Evolutionary conservation across 2,113 vertebrate genomes (phyloP).

Genomic region (Chloebia gouldiae): DNA sequence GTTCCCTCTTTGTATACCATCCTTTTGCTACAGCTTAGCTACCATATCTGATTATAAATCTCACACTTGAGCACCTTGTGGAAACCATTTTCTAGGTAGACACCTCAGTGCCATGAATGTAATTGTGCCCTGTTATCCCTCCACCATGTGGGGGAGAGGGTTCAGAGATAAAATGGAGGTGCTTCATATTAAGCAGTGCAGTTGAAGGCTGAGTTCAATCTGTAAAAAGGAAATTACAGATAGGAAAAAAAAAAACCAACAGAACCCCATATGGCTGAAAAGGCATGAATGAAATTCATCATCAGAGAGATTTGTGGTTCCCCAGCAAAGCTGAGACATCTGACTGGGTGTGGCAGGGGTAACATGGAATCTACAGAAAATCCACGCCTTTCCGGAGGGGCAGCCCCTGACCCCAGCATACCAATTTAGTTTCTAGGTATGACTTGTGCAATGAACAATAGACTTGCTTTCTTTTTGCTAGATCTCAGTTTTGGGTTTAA

Average conservation of each 20-base stretch:
- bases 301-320: not conserved
- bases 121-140: not conserved
- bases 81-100: not conserved
- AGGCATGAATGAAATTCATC: not conserved
- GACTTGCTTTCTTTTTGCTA: not conserved
- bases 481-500: not conserved
- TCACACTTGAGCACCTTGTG: not conserved
- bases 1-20: not conserved
- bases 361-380: not conserved
- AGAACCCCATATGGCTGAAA: not conserved
- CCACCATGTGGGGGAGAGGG: not conserved
- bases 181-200: not conserved
- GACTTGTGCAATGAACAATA: not conserved
- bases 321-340: rapidly evolving
- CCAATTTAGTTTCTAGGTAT: not conserved
- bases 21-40: not conserved
- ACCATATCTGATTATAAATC: not conserved
- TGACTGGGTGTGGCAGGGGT: rapidly evolving
- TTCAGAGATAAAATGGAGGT: not conserved
- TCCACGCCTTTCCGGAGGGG: not conserved
- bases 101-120: not conserved
- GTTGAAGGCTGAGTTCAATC: not conserved
- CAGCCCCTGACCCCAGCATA: not conserved
- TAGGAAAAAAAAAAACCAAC: not conserved
- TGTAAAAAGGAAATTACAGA: not conserved